Conservation (phyloP, 2,888 invertebrate genomes). For the Gryllus longicercus region DNA sequence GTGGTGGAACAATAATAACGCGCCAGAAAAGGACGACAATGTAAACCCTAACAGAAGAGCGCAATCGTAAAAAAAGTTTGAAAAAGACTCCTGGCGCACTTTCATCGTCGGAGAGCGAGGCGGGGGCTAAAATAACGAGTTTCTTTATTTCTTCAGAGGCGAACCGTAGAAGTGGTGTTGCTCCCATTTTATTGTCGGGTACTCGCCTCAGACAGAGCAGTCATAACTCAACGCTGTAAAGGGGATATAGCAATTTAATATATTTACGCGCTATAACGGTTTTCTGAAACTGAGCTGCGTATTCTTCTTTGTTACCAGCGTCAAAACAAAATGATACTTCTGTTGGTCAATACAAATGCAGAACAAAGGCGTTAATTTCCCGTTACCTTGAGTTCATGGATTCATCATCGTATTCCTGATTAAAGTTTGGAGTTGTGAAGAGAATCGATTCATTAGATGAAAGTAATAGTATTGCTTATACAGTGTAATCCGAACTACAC, state of each 20-base stretch:
- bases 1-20: slow-evolving; percentile 23
- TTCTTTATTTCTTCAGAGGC: slow-evolving; percentile 22
- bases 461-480: too few species aligned
- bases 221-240: slow-evolving; percentile 17
- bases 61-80: slow-evolving; percentile 28
- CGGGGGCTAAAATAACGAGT: slow-evolving; percentile 24
- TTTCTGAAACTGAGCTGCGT: too few species aligned
- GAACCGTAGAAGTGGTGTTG: not conserved
- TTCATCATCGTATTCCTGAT: too few species aligned
- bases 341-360: too few species aligned
- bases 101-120: slow-evolving; percentile 23
- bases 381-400: too few species aligned
- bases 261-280: not conserved
- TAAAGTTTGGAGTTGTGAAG: too few species aligned
- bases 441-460: too few species aligned
- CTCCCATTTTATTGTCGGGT: not conserved
- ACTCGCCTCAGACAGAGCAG: slow-evolving; percentile 4
- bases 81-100: slow-evolving; percentile 26
- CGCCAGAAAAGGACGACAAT: slow-evolving; percentile 26
- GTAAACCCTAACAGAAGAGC: slow-evolving; percentile 17
- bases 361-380: too few species aligned
- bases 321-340: too few species aligned
- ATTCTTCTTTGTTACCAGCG: too few species aligned
- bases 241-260: not conserved
- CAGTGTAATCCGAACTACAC: too few species aligned